phyloP scores from a whole-genome alignment of 2,888 invertebrate species.

The Automeris io region DNA sequence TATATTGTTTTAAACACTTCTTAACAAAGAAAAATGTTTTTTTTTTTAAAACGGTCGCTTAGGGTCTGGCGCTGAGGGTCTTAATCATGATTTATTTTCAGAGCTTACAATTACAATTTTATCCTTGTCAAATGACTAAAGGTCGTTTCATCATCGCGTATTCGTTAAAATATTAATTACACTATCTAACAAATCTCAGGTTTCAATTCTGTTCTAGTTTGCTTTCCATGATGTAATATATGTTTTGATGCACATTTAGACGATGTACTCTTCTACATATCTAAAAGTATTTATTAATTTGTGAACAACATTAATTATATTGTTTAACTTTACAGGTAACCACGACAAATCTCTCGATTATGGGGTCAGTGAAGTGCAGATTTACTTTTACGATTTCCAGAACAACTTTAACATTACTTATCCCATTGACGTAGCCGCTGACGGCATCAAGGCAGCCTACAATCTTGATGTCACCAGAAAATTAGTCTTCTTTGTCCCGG shows the following conservation, averaged over 20 bases:
- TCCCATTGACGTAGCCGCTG: conserved; percentile 41
- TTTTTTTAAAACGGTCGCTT: too few relatives aligned
- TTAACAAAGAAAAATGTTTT: background rate
- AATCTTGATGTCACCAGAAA: conserved; percentile 50
- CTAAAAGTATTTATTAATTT: too few relatives aligned
- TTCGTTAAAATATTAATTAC: too few relatives aligned
- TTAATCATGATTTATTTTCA: too few relatives aligned
- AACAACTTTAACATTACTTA: conserved; percentile 52
- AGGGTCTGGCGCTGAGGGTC: too few relatives aligned
- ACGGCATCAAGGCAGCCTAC: conserved; percentile 40
- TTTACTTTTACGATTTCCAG: conserved; percentile 64
- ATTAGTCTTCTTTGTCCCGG: conserved; percentile 62
- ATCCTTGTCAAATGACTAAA: background rate
- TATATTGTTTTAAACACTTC: background rate
- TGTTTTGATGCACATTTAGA: too few relatives aligned
- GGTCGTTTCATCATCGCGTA: background rate
- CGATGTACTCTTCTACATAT: too few relatives aligned
- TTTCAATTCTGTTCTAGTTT: too few relatives aligned
- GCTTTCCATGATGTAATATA: too few relatives aligned
- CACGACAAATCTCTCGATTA: conserved; percentile 45
- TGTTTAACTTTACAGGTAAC: conserved; percentile 57
- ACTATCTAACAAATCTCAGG: too few relatives aligned
- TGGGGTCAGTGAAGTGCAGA: conserved; percentile 45
- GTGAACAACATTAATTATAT: too few relatives aligned
- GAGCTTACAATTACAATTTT: too few relatives aligned